Evolutionary conservation across 2,113 vertebrate species (phyloP), one percentile per base, ranked within the genome.

Genomic region (Plecturocebus donacophilus): DNA sequence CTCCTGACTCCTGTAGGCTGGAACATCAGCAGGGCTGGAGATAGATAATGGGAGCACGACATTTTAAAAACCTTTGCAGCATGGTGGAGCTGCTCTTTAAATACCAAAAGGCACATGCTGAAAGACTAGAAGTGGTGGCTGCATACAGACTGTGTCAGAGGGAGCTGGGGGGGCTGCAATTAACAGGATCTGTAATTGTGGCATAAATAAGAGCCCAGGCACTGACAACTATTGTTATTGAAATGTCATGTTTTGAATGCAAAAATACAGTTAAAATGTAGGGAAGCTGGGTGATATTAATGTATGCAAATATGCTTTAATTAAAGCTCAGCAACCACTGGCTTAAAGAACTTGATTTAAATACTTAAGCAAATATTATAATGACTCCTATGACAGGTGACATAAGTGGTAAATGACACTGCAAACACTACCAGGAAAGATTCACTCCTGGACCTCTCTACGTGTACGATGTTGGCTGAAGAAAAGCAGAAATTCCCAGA

Each of bases 221-320:
- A 85, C 90, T 98, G 98, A 87, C 71, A 96, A 81, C 92, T 93
- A 92, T 95, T 95, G 95, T 97, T 96, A 91, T 86, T 97, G 83
- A 97, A 98, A 96, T 98, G 87, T 94, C 87, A 68, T 84, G 90
- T 98, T 98, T 98, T 97, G 95, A 94, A 93, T 96, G 98, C 86
- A 79, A 70, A 96, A 97, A 89, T 95, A 92, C 94, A 91, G 97
- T 71, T 93, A 70, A 97, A 96, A 70, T 87, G 96, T 30, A 70
- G 85, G 73, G 95, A 98, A 96, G 92, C 96, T 90, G 92, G 93
- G 42, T 56, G 11, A 82, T 96, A 96, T 97, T 94, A 96, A 47
- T 90, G 87, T 86, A 94, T 80, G 87, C 95, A 90, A 77, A 87
- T 88, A 96, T 94, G 79, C 95, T 90, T 91, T 66, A 93, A 95